Evolutionary conservation across 1,140 invertebrate species (phyloP), one percentile per base, ranked within the genome.

Genomic region (Cydia amplana): DNA sequence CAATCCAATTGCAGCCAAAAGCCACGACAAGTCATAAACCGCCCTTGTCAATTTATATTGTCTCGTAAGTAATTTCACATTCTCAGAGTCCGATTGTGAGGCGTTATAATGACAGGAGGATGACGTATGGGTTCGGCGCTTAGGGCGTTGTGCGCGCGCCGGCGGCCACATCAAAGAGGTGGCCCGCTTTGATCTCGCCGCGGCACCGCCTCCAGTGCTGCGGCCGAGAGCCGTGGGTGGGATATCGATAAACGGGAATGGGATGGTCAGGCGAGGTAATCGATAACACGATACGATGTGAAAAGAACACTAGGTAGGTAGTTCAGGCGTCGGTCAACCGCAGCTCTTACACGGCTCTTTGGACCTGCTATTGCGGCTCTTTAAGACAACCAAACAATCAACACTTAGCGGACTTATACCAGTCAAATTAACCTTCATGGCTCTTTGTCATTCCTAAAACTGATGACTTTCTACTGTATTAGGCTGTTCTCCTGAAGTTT

Each of bases 91-190:
- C 89, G 88, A 92, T 91, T 92, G 89, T 91, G 78, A 90, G 86
- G 89, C 90, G 90, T 91, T 88, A 91, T 92, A 92, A 92, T 91
- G 91, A 92, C 91, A 92, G 91, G 80, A 88, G 89, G 89, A 92
- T 92, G 91, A 92, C 91, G 91, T 92, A 92, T 92, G 91, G 89
- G 91, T 89, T 91, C 90, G 91, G 89, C 91, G 91, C 91, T 92
- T 92, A 92, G 84, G 91, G 91, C 91, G 85, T 92, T 88, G 84
- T 85, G 89, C 89, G 87, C 91, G 91, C 89, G 91, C 91, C 91
- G 83, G 79, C 91, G 91, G 89, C 89, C 89, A 89, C 91, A 87
- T 92, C 91, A 92, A 92, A 92, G 91, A 91, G 91, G 91, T 92
- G 91, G 91, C 78, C 91, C 85, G 84, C 87, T 92, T 92, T 92